Evolutionary conservation across 2,797 vertebrate genomes (phyloP).

Genomic region (Antrozous pallidus): DNA sequence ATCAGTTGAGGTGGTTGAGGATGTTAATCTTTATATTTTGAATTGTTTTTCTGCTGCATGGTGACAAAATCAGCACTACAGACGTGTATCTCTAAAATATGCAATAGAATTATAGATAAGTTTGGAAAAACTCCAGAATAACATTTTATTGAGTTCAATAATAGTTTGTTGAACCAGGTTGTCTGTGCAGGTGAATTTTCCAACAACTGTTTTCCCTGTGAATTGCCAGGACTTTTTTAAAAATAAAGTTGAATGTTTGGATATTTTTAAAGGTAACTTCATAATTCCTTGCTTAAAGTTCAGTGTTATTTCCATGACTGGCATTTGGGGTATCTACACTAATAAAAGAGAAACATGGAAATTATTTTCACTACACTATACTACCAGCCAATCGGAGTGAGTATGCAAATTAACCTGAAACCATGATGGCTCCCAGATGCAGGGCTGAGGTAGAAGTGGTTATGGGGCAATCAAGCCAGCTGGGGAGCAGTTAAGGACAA

Average conservation of each 20-base stretch:
- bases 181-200: conserved; percentile 10
- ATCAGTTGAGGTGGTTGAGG: neutral
- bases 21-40: conserved; percentile 24
- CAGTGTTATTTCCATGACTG: neutral
- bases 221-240: neutral
- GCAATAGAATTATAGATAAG: neutral
- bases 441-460: too few species aligned
- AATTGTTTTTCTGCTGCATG: conserved; percentile 26
- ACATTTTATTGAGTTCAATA: neutral
- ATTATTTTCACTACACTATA: too few species aligned
- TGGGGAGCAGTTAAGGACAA: too few species aligned
- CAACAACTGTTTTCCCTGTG: neutral
- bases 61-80: neutral
- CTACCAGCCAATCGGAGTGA: too few species aligned
- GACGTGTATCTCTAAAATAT: neutral
- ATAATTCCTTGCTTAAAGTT: neutral
- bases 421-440: too few species aligned
- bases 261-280: conserved; percentile 16
- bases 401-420: too few species aligned
- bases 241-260: neutral
- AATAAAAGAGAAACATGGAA: too few species aligned
- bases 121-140: conserved; percentile 25
- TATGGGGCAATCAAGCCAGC: too few species aligned
- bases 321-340: neutral
- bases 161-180: neutral